These are phyloP conservation scores for Muscicapa striata DNA, from an alignment of 2,797 vertebrate species.

Conservation along the genomic window DNA sequence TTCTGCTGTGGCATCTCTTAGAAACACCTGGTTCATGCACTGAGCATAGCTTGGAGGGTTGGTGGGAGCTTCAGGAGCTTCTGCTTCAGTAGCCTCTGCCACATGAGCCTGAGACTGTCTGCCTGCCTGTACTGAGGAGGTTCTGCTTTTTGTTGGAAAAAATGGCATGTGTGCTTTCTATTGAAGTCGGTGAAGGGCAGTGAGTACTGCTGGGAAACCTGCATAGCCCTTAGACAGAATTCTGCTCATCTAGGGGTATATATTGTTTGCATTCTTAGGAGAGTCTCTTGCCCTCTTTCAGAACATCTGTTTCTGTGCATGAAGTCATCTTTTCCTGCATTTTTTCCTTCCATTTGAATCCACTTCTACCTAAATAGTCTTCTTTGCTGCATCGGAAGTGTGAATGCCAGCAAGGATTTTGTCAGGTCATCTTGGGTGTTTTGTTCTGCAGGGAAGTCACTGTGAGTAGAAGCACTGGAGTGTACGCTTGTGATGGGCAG, in stretches of 20 bases:
- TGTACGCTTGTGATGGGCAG: neutral
- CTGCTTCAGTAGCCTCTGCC: neutral
- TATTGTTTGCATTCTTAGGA: neutral
- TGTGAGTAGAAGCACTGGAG: neutral
- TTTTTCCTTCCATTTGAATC: neutral
- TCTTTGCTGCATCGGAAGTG: neutral
- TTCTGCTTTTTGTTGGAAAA: neutral
- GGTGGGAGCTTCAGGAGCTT: neutral
- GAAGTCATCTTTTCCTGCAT: neutral
- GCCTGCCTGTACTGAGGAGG: neutral
- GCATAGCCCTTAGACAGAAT: neutral
- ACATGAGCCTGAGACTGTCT: neutral
- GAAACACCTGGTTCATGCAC: neutral
- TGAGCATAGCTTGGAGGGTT: neutral
- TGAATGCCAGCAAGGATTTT: conserved; percentile 19
- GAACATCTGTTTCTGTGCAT: neutral
- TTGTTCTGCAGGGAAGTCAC: neutral
- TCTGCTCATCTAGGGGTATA: neutral
- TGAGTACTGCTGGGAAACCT: neutral
- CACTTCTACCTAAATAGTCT: neutral
- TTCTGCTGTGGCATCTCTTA: neutral
- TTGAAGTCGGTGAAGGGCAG: neutral
- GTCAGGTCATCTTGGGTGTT: neutral
- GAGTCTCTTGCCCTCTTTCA: neutral
- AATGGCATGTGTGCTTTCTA: neutral